Evolutionary conservation across 2,113 vertebrate species (phyloP), one percentile per base, ranked within the genome.

Genomic region (Ploceus nigricollis): DNA sequence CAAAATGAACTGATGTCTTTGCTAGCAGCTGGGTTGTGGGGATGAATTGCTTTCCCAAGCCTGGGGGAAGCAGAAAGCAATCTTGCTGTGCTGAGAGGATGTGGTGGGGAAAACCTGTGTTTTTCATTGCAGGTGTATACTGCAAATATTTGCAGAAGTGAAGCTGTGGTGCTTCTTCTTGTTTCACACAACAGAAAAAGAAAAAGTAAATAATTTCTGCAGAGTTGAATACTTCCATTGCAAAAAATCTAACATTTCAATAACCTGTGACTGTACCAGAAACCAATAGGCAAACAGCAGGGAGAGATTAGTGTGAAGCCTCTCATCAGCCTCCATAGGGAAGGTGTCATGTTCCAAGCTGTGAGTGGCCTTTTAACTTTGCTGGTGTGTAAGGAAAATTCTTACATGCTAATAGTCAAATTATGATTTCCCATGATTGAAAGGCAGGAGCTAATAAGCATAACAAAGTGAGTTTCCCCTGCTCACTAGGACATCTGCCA

Each of bases 381-480:
- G 54, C 58, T 88, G 71, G 42, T 13, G 1, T 37, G 9, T 35
- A 75, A 75, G 84, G 70, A 91, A 93, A 93, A 88, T 72, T 77
- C 88, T 72, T 72, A 60, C 28, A 31, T 61, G 76, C 42, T 90
- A 89, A 77, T 58, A 86, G 80, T 57, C 35, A 45, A 82, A 61
- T 92, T 90, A 83, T 66, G 64, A 77, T 87, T 94, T 94, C 68
- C 86, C 30, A 35, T 71, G 82, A 86, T 33, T 88, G 82, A 95
- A 90, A 92, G 72, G 69, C 48, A 89, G 68, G 82, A 90, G 50
- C 88, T 95, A 66, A 71, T 86, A 92, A 60, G 54, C 75, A 80
- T 68, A 95, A 92, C 82, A 66, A 83, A 93, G 64, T 48, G 50
- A 90, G 79, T 54, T 86, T 92, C 44, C 35, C 45, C 56, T 90